Conservation (phyloP, 2,797 vertebrate species). For the Oryzias dopingdopingensis region DNA sequence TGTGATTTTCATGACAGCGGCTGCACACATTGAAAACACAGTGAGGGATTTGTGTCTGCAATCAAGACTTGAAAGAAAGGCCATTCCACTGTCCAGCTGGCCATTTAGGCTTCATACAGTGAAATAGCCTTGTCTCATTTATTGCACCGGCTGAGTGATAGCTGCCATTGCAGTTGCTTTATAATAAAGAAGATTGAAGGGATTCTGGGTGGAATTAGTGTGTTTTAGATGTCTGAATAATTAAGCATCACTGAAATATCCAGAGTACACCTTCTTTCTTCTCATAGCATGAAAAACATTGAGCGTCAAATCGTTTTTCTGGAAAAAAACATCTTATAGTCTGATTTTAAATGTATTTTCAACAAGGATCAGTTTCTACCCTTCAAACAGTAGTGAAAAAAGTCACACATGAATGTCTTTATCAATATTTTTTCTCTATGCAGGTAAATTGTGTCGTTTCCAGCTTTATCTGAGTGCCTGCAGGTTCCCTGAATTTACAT, state of each 20-base stretch:
- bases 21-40: constrained; percentile 66
- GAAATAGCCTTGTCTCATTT: constrained; percentile 42
- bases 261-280: neutral
- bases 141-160: constrained; percentile 20
- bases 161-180: constrained; percentile 34
- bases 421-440: constrained; percentile 75
- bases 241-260: constrained; percentile 1
- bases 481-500: constrained; percentile 79
- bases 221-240: constrained; percentile 7
- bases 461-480: constrained; percentile 79
- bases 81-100: constrained; percentile 53
- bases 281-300: constrained; percentile 33
- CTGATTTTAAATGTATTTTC: constrained; percentile 48
- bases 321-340: constrained; percentile 37
- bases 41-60: constrained; percentile 46
- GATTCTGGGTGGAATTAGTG: constrained; percentile 8
- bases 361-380: constrained; percentile 50
- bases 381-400: constrained; percentile 32
- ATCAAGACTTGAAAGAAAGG: constrained; percentile 61
- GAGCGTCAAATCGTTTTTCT: constrained; percentile 15
- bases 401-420: constrained; percentile 58
- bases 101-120: constrained; percentile 53
- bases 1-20: constrained; percentile 53
- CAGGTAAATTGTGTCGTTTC: constrained; percentile 74
- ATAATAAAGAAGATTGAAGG: constrained; percentile 7